These are phyloP conservation scores for Caenorhabditis sulstoni DNA, from an alignment of 2,888 invertebrate species.

Conservation along the genomic window DNA sequence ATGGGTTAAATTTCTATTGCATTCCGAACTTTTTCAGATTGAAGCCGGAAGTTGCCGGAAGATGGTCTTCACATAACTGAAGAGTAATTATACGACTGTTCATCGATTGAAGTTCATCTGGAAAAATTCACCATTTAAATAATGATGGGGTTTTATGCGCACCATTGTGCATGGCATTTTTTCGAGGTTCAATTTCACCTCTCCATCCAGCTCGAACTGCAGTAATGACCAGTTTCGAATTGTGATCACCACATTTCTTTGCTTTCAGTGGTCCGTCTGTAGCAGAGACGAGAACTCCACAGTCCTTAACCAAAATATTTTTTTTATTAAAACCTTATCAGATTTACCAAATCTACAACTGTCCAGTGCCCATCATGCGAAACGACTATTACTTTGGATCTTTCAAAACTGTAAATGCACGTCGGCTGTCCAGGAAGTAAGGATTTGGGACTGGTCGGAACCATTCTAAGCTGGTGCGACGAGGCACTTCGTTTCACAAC, in stretches of 20 bases:
- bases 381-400: conserved; percentile 33
- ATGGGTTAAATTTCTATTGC: too few relatives aligned
- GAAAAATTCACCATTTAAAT: background rate
- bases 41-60: conserved; percentile 55
- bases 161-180: conserved; percentile 2
- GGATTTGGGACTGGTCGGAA: conserved; percentile 38
- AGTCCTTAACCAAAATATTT: background rate
- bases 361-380: conserved; percentile 60
- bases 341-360: conserved; percentile 58
- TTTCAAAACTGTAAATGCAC: background rate
- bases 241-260: conserved; percentile 12
- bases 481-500: conserved; percentile 31
- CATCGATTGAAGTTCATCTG: conserved; percentile 10
- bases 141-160: background rate
- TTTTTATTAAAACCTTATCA: background rate
- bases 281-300: conserved; percentile 16
- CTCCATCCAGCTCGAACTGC: conserved; percentile 18
- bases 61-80: conserved; percentile 18
- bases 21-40: conserved; percentile 63
- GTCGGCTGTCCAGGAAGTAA: conserved; percentile 34
- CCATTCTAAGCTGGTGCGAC: conserved; percentile 46
- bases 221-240: background rate
- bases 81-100: conserved; percentile 33
- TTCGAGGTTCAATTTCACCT: background rate
- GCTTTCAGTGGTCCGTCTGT: conserved; percentile 40